These are phyloP conservation scores for Deilephila porcellus DNA, from an alignment of 2,888 invertebrate species.

Conservation along the genomic window DNA sequence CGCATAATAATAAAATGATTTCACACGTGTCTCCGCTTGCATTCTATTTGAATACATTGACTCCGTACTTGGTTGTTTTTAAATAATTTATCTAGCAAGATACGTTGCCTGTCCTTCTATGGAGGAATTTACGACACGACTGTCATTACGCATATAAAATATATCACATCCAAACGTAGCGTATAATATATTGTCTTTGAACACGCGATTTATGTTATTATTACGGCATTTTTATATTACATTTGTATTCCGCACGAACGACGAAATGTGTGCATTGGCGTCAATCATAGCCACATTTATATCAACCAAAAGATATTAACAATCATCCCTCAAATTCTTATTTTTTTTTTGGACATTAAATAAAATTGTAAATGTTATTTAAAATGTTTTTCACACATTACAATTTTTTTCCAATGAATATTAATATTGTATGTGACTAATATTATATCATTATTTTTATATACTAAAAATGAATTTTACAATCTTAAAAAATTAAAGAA, in stretches of 20 bases:
- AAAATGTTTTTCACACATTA: no score
- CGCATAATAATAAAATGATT: background rate
- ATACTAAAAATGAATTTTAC: no score
- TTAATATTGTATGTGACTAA: no score
- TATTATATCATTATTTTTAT: no score
- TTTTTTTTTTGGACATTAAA: no score
- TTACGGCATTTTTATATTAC: background rate
- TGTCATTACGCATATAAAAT: slow-evolving; percentile 15
- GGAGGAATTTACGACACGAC: background rate
- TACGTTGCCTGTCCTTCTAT: slow-evolving; percentile 3
- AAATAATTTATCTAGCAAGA: slow-evolving; percentile 6
- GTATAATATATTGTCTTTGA: slow-evolving; percentile 23
- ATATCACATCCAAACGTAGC: slow-evolving; percentile 11
- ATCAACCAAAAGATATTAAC: background rate
- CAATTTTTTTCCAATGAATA: no score
- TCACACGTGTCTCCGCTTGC: background rate
- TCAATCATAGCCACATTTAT: background rate
- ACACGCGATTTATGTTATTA: slow-evolving; percentile 23
- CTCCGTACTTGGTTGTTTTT: background rate
- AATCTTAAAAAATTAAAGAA: no score
- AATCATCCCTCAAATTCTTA: no score
- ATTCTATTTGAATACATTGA: slow-evolving; percentile 8
- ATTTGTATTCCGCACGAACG: slow-evolving; percentile 9
- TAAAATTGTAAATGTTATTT: no score
- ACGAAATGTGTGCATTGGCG: slow-evolving; percentile 6